A percentile compares a stretch with the other conserved stretches of the same genome.
Conservation (phyloP, 1,140 invertebrate genomes). For the Saccostrea glomerata region DNA sequence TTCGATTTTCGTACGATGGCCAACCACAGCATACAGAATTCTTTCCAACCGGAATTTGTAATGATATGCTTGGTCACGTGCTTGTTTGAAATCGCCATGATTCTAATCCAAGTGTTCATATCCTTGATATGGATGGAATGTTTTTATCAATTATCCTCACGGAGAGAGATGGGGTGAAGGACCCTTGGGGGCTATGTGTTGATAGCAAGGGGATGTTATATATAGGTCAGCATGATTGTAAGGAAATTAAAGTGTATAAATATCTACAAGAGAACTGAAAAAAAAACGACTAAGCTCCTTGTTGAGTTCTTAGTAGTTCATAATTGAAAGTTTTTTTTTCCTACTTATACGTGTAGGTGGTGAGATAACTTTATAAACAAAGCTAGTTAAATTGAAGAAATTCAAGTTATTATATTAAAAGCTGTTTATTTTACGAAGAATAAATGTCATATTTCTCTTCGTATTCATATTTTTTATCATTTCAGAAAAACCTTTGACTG, state of each 20-base stretch:
- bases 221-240: not conserved
- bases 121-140: not conserved
- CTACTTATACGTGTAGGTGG: too few species aligned
- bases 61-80: not conserved
- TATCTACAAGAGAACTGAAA: not conserved
- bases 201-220: not conserved
- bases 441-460: too few species aligned
- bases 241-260: not conserved
- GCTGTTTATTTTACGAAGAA: too few species aligned
- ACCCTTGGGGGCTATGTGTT: not conserved
- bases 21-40: not conserved
- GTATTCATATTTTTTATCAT: too few species aligned
- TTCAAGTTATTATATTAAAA: too few species aligned
- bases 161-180: not conserved
- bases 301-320: too few species aligned
- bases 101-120: not conserved
- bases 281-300: too few species aligned
- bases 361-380: too few species aligned
- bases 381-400: too few species aligned
- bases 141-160: not conserved
- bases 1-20: not conserved
- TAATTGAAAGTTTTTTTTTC: too few species aligned
- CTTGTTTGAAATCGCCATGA: slow-evolving; percentile 2
- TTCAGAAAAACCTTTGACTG: too few species aligned
- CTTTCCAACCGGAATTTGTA: slow-evolving; percentile 3